Conservation (phyloP, 2,113 vertebrate species). For the Rhabdornis inornatus region DNA sequence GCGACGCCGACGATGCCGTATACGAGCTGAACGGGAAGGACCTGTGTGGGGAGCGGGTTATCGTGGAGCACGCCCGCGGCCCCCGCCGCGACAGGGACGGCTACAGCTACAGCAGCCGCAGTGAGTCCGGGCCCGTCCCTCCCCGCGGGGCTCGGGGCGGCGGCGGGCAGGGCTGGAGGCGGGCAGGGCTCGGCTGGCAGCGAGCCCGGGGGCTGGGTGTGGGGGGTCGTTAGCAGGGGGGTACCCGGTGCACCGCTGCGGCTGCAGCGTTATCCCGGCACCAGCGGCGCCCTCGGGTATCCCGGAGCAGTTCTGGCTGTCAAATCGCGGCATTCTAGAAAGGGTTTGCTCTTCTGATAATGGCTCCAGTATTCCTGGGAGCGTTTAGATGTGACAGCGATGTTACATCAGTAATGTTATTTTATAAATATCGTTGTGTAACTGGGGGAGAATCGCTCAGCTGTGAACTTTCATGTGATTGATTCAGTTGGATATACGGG, state of each 20-base stretch:
- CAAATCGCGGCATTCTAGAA: not conserved
- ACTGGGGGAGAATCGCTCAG: not conserved
- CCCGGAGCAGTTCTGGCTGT: not conserved
- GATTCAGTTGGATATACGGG: not conserved
- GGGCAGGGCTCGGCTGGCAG: not conserved
- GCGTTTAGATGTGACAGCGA: not conserved
- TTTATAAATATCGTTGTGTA: not conserved
- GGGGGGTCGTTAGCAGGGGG: not conserved
- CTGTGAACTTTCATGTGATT: not conserved
- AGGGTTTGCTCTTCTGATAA: not conserved
- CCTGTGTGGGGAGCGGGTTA: conserved; percentile 89
- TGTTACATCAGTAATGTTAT: not conserved
- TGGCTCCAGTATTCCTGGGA: not conserved
- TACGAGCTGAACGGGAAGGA: conserved; percentile 97
- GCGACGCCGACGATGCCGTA: conserved; percentile 95
- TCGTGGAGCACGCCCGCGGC: conserved; percentile 82
- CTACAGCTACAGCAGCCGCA: conserved; percentile 89
- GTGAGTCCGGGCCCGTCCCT: conserved; percentile 79
- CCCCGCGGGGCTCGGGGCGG: not conserved
- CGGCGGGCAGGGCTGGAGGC: not conserved
- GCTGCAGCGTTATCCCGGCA: not conserved
- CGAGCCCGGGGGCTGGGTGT: not conserved
- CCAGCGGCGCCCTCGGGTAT: not conserved
- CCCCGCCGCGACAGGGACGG: conserved; percentile 89
- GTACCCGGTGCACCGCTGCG: not conserved